Conservation (phyloP, 2,797 vertebrate species). For the Coregonus suidteri region DNA sequence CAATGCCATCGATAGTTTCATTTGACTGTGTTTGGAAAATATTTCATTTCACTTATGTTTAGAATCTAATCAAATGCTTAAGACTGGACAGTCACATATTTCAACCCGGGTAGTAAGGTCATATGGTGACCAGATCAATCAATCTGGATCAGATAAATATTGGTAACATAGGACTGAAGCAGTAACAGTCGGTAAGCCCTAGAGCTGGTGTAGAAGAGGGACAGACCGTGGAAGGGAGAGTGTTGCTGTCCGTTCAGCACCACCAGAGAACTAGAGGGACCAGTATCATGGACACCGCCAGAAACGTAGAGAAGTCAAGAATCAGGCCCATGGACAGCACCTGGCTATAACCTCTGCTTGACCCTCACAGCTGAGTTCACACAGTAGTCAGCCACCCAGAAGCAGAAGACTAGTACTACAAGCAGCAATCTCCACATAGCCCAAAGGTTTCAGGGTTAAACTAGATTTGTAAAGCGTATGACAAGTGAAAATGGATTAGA, state of each 20-base stretch:
- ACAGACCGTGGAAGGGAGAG: neutral
- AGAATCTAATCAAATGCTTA: slow-evolving; percentile 15
- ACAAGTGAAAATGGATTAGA: no score
- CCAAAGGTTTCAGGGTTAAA: no score
- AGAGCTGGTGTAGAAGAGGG: no score
- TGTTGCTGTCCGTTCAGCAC: neutral
- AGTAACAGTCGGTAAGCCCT: no score
- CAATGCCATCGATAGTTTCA: slow-evolving; percentile 9
- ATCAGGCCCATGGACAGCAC: neutral
- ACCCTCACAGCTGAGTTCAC: no score
- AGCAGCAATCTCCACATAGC: no score
- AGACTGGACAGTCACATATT: slow-evolving; percentile 6
- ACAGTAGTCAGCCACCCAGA: no score
- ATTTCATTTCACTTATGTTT: slow-evolving; percentile 14
- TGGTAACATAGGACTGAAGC: neutral
- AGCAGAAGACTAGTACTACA: no score
- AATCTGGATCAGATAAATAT: slow-evolving; percentile 5
- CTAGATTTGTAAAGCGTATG: no score
- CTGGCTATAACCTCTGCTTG: neutral
- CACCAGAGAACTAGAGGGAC: neutral
- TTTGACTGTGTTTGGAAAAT: slow-evolving; percentile 17
- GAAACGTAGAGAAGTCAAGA: neutral
- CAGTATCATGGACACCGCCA: neutral
- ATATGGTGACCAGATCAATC: neutral
- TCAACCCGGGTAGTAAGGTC: neutral